Conservation (phyloP, 2,888 invertebrate species). For the Clusia tigrina region DNA sequence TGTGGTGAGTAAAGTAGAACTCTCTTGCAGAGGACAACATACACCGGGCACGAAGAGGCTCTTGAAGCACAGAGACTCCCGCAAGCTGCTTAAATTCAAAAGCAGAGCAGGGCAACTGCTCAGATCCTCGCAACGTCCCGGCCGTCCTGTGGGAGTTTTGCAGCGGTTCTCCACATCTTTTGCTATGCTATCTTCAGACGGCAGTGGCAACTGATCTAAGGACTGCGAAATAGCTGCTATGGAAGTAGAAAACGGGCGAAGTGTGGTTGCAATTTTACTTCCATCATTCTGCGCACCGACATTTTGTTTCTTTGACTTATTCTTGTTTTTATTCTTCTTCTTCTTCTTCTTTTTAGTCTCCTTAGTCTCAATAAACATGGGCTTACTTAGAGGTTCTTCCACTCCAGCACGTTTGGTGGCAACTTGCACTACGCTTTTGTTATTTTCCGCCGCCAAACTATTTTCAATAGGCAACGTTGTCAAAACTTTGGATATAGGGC, state of each 20-base stretch:
- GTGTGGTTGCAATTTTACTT: slow-evolving; percentile 46
- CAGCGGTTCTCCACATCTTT: slow-evolving; percentile 73
- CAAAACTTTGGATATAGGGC: slow-evolving; percentile 42
- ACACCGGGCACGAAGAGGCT: slow-evolving; percentile 91
- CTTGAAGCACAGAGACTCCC: slow-evolving; percentile 90
- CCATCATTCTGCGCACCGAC: slow-evolving; percentile 40
- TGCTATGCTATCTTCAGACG: slow-evolving; percentile 63
- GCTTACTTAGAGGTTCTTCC: slow-evolving; percentile 37
- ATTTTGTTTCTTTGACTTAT: slow-evolving; percentile 57
- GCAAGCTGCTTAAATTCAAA: slow-evolving; percentile 79
- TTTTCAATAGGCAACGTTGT: slow-evolving; percentile 35
- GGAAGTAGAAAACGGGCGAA: slow-evolving; percentile 49
- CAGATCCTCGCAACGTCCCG: slow-evolving; percentile 85
- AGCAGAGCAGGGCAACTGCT: slow-evolving; percentile 87
- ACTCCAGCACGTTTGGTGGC: slow-evolving; percentile 51
- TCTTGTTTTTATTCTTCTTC: slow-evolving; percentile 57
- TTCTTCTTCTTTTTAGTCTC: slow-evolving; percentile 59
- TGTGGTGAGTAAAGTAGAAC: slow-evolving; percentile 57
- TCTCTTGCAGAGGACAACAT: slow-evolving; percentile 75
- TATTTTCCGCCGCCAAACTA: slow-evolving; percentile 43
- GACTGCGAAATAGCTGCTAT: slow-evolving; percentile 24
- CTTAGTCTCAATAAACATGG: slow-evolving; percentile 59
- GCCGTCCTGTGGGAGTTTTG: slow-evolving; percentile 80
- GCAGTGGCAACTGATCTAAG: slow-evolving; percentile 57
- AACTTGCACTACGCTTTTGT: slow-evolving; percentile 41